These are phyloP conservation scores for Archocentrus centrarchus DNA, from an alignment of 2,113 vertebrate species.

Conservation along the genomic window DNA sequence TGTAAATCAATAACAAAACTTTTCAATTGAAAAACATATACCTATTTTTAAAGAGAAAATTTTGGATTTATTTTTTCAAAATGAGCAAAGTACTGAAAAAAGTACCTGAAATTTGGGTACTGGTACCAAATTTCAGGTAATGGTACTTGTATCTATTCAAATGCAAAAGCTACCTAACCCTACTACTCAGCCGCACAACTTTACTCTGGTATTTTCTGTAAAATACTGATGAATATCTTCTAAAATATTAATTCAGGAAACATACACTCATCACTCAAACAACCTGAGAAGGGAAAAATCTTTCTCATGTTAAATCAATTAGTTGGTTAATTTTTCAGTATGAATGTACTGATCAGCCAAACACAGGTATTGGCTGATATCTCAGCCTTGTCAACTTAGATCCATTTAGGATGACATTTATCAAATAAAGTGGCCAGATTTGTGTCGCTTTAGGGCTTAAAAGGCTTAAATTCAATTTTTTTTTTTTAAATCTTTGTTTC, in stretches of 20 bases:
- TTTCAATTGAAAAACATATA: too few species aligned
- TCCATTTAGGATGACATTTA: neutral
- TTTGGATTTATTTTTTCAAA: neutral
- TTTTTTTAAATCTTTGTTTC: too few species aligned
- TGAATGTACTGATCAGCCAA: neutral
- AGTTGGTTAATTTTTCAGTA: neutral
- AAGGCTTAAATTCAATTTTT: neutral
- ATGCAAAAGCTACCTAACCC: neutral
- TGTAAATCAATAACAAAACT: too few species aligned
- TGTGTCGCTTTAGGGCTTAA: neutral
- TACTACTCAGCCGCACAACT: neutral
- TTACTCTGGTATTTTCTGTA: neutral
- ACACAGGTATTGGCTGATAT: neutral
- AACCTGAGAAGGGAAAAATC: neutral
- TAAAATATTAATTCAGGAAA: too few species aligned
- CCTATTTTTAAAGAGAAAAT: too few species aligned
- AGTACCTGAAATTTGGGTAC: too few species aligned
- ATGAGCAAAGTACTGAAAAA: neutral
- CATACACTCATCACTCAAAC: neutral
- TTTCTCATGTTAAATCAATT: too few species aligned
- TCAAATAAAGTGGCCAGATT: neutral
- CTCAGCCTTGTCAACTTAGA: neutral
- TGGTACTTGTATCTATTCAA: neutral
- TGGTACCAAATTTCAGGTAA: too few species aligned
- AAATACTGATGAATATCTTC: neutral